These are phyloP conservation scores for Drosophila pandora DNA, from an alignment of 1,140 invertebrate species.

Conservation along the genomic window DNA sequence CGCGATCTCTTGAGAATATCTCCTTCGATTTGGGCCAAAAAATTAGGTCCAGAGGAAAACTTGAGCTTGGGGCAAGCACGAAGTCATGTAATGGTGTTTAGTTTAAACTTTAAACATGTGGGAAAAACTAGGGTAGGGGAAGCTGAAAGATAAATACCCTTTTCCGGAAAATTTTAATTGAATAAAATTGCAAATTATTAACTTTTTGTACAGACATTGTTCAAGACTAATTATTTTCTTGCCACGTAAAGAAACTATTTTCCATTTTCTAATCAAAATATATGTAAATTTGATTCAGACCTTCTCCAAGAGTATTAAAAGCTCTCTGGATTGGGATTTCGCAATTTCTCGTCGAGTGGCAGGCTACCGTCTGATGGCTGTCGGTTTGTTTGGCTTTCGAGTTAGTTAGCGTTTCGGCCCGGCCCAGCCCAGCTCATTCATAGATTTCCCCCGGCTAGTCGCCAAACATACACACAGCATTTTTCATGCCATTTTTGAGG, in stretches of 20 bases:
- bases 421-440: conserved; percentile 16
- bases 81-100: neutral
- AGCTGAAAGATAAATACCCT: neutral
- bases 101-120: neutral
- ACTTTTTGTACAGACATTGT: no score
- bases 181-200: no score
- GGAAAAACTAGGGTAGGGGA: neutral
- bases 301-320: neutral
- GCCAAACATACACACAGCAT: conserved; percentile 24
- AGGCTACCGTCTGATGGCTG: conserved; percentile 78
- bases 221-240: no score
- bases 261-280: no score
- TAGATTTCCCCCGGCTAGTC: conserved; percentile 28
- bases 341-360: conserved; percentile 58
- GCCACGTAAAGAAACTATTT: no score
- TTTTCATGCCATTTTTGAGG: conserved; percentile 74
- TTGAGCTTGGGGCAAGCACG: neutral
- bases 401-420: conserved; percentile 64
- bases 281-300: neutral
- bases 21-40: neutral
- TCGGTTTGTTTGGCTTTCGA: conserved; percentile 77
- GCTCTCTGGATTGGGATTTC: conserved; percentile 45
- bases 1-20: neutral
- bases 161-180: no score
- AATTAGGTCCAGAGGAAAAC: neutral